phyloP scores from a whole-genome alignment of 2,113 vertebrate genomes.

The Sclerurus mexicanus region DNA sequence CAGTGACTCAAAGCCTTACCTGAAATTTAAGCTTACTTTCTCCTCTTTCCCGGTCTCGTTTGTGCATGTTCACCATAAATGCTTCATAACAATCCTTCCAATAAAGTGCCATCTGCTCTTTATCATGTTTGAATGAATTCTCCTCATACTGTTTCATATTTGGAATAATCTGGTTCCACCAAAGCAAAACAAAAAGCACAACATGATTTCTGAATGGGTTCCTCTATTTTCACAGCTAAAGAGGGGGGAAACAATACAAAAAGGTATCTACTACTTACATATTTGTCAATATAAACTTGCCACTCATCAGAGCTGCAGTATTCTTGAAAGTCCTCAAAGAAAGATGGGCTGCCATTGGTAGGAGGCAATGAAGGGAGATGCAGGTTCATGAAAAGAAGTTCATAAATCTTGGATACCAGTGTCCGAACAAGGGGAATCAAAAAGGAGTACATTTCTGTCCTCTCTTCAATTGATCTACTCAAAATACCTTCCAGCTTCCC shows the following conservation, averaged over 20 bases:
- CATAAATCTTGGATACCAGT: slow-evolving; percentile 90
- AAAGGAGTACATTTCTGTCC: slow-evolving; percentile 89
- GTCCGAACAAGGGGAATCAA: slow-evolving; percentile 93
- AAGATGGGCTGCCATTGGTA: slow-evolving; percentile 91
- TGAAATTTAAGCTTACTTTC: slow-evolving; percentile 98
- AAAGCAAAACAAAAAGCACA: background rate
- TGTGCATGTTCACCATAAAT: slow-evolving; percentile 93
- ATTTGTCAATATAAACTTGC: slow-evolving; percentile 97
- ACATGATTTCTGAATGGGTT: background rate
- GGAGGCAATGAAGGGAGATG: slow-evolving; percentile 93
- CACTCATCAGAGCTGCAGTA: slow-evolving; percentile 93
- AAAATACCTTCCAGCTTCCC: slow-evolving; percentile 91
- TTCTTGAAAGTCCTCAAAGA: slow-evolving; percentile 96
- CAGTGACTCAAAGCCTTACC: slow-evolving; percentile 72
- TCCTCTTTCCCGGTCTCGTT: slow-evolving; percentile 88
- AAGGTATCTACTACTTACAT: slow-evolving; percentile 77
- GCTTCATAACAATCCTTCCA: slow-evolving; percentile 96
- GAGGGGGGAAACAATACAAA: background rate
- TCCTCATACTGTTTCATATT: slow-evolving; percentile 98
- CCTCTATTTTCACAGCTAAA: background rate
- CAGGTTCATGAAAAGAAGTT: slow-evolving; percentile 94
- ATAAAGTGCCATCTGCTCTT: slow-evolving; percentile 90
- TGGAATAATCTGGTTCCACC: slow-evolving; percentile 86
- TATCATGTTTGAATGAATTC: slow-evolving; percentile 87
- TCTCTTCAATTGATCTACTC: slow-evolving; percentile 84